Conservation (phyloP, 2,113 vertebrate species). For the Caranx ignobilis region DNA sequence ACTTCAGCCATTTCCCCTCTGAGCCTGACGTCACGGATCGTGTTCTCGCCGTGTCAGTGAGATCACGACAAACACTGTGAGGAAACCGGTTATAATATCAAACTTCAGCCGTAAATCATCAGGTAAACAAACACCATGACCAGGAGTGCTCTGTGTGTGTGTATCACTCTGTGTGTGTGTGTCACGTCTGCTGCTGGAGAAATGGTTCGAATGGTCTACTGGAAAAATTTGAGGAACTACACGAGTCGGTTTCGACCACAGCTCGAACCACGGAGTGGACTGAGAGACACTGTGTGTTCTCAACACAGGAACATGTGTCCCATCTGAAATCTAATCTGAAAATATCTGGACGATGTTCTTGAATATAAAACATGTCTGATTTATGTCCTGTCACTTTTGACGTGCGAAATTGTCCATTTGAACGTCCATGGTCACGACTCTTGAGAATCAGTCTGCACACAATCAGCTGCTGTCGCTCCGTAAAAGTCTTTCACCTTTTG, state of each 20-base stretch:
- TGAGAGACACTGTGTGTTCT: neutral
- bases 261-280: constrained; percentile 6
- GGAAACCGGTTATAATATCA: neutral
- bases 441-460: no score
- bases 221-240: constrained; percentile 37
- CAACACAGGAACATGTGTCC: no score
- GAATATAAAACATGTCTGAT: no score
- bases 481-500: no score
- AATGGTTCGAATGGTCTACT: neutral
- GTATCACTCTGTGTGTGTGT: neutral
- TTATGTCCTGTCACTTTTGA: no score
- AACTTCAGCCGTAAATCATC: neutral
- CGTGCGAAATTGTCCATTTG: no score
- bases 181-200: neutral
- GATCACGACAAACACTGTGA: neutral
- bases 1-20: neutral
- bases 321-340: no score
- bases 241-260: constrained; percentile 14
- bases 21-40: neutral
- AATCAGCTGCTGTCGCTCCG: no score
- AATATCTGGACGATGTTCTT: no score
- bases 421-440: no score
- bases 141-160: no score
- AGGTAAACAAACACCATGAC: no score
- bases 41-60: neutral